Conservation (phyloP, 2,113 vertebrate genomes). For the Henicopernis longicauda region DNA sequence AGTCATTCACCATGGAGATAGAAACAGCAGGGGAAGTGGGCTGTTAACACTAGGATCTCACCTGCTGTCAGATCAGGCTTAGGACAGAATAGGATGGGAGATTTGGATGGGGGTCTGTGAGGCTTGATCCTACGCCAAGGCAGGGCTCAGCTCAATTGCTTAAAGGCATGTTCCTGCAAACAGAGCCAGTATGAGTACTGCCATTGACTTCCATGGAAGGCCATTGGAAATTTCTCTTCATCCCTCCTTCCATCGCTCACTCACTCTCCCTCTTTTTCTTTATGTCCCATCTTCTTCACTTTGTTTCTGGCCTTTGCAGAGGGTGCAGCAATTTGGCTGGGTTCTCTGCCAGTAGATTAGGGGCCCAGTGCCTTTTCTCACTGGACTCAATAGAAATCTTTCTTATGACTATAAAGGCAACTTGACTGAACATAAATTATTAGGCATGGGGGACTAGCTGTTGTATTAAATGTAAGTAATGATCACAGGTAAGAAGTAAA, state of each 20-base stretch:
- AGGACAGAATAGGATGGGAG: not conserved
- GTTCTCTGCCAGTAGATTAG: not conserved
- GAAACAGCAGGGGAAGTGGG: not conserved
- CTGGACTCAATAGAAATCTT: not conserved
- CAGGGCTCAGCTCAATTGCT: not conserved
- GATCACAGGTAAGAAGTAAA: constrained; percentile 7
- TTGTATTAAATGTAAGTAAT: not conserved
- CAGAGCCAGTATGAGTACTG: not conserved
- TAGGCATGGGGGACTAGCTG: not conserved
- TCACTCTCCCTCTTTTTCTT: not conserved
- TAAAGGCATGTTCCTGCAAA: not conserved
- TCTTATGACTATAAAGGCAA: not conserved
- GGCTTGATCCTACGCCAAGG: not conserved
- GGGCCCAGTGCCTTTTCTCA: not conserved
- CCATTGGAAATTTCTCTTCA: not conserved
- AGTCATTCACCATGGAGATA: not conserved
- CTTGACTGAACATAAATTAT: constrained; percentile 4
- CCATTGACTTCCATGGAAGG: not conserved
- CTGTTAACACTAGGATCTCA: constrained; percentile 3
- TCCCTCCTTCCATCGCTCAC: not conserved
- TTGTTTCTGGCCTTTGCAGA: not conserved
- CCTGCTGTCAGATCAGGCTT: not conserved
- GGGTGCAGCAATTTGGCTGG: not conserved
- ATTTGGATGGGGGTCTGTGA: not conserved
- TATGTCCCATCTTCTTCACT: not conserved